Evolutionary conservation across 2,113 vertebrate genomes (phyloP), one percentile per base, ranked within the genome.

Genomic region (Psilopsiagon aurifrons): DNA sequence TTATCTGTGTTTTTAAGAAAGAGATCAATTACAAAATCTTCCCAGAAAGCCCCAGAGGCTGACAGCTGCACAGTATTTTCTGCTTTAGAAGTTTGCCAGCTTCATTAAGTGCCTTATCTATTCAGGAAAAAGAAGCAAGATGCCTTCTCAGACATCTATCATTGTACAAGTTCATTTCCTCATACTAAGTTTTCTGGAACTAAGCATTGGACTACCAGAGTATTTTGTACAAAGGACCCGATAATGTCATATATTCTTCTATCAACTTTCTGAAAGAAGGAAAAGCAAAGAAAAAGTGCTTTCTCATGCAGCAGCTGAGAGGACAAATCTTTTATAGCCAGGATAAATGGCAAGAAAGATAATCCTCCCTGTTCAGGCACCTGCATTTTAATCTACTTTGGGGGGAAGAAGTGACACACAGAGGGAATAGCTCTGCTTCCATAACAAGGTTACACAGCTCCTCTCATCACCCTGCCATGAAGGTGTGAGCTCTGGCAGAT

Each of bases 31-130:
- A 73, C 74, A 73, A 23, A 51, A 57, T 62, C 70, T 77, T 85
- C 88, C 86, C 67, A 52, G 22, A 83, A 92, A 66, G 70, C 69
- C 84, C 81, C 62, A 2, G 14, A 74, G 94, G 96, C 74, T 83
- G 44, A 85, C 90, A 96, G 76, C 88, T 97, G 96, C 88, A 57
- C 18, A 13, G 15, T 57, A 10, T 60, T 68, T 79, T 57, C 44
- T 85, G 52, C 33, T 87, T 44, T 79, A 52, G 14, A 68, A 29
- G 9, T 28, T 41, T 69, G 66, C 90, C 92, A 86, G 57, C 33
- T 81, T 33, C 83, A 57, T 83, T 83, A 88, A 86, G 43, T 1
- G 5, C 9, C 39, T 88, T 90, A 94, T 41, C 68, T 92, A 25
- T 44, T 84, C 57, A 64, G 62, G 57, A 80, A 69, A 28, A 43